Percentiles rank a stretch among this genome's conserved stretches.
phyloP scores from a whole-genome alignment of 2,888 invertebrate genomes.

The Allolobophora icterica region DNA sequence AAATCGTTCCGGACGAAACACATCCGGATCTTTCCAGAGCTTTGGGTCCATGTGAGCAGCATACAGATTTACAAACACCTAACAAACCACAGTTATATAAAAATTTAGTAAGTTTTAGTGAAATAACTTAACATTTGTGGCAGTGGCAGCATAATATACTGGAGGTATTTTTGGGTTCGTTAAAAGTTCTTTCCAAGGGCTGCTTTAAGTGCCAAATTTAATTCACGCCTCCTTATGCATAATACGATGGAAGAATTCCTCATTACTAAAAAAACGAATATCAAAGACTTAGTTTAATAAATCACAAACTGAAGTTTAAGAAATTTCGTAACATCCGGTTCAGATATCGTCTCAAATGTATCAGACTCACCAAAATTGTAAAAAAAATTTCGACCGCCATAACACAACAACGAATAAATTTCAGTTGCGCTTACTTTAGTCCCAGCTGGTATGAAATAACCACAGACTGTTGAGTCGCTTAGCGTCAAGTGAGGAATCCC shows the following conservation, averaged over 20 bases:
- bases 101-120: not conserved
- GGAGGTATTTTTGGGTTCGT: no score
- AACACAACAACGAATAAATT: not conserved
- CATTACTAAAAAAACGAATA: no score
- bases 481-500: slow-evolving; percentile 22
- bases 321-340: no score
- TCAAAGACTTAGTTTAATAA: no score
- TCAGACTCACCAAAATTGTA: no score
- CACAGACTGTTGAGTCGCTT: not conserved
- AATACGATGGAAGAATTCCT: no score
- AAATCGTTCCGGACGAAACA: slow-evolving; percentile 26
- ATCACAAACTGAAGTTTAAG: no score
- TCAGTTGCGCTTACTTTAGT: not conserved
- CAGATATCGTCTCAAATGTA: not conserved
- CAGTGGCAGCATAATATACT: not conserved
- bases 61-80: slow-evolving; percentile 13
- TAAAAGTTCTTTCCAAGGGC: no score
- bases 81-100: not conserved
- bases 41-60: not conserved
- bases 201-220: no score
- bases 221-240: no score
- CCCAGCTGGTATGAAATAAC: not conserved
- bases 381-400: no score
- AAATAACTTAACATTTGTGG: not conserved
- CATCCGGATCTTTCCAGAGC: slow-evolving; percentile 13